Base-by-base conservation (phyloP, 2,113 vertebrate species). In the Isichthys henryi region DNA sequence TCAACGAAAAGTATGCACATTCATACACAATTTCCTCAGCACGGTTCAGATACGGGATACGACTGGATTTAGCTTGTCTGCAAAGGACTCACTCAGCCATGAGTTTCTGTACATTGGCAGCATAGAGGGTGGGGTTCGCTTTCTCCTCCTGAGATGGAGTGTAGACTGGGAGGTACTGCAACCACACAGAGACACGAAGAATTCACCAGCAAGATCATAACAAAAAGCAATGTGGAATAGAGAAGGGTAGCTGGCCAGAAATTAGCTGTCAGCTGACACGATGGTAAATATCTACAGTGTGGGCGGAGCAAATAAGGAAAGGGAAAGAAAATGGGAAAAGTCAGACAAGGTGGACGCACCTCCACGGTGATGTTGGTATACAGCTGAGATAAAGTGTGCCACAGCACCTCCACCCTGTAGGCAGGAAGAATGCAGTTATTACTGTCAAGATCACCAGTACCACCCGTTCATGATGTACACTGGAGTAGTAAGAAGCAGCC, bases 81-180 rank as follows among this genome's bases (percentile, higher is more conserved):
- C 5, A 2, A 19, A 77, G 2, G 5, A 92, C 96, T 95, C 90
- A 98, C 97, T 95, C 93, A 86, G 97, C 97, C 97, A 98, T 98
- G 88, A 97, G 93, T 87, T 94, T 96, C 94, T 97, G 97, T 3
- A 98, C 95, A 0, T 97, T 98, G 93, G 96, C 96, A 13, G 97
- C 97, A 52, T 96, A 98, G 15, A 98, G 92, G 62, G 91, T 93
- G 17, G 97, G 97, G 93, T 98, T 91, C 0, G 91, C 90, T 91
- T 93, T 96, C 93, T 98, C 97, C 89, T 96, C 94, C 11, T 91
- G 53, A 4, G 96, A 96, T 0, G 97, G 97, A 0, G 92, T 95
- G 93, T 98, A 98, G 43, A 98, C 96, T 0, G 97, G 97, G 88
- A 98, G 94, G 90, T 96, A 98, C 97, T 98, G 92, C 23, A 94